Percentiles rank a stretch among this genome's conserved stretches.
Conservation (phyloP, 2,888 invertebrate genomes). For the Tridacna gigas region DNA sequence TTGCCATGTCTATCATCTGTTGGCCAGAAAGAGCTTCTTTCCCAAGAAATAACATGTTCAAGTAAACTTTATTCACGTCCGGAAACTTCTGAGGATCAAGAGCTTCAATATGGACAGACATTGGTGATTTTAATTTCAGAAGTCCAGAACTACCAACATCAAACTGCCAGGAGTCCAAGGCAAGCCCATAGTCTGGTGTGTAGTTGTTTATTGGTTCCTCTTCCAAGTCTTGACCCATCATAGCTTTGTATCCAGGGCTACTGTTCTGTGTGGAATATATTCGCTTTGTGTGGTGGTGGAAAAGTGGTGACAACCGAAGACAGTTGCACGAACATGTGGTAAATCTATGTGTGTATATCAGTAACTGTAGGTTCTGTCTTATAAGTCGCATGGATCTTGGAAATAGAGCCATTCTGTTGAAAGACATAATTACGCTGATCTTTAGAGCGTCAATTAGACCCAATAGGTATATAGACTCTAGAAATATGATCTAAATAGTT, state of each 20-base stretch:
- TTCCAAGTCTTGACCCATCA: conserved; percentile 18
- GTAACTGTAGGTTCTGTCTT: conserved; percentile 3
- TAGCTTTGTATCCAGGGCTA: conserved; percentile 17
- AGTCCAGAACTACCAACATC: conserved; percentile 63
- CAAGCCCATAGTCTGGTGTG: conserved; percentile 46
- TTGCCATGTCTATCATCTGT: conserved; percentile 46
- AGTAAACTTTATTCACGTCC: conserved; percentile 67
- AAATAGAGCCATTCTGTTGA: neutral
- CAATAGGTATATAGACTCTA: too few species aligned
- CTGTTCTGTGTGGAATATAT: conserved; percentile 3
- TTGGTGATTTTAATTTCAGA: conserved; percentile 58
- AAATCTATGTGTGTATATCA: neutral
- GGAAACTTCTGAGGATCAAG: conserved; percentile 67
- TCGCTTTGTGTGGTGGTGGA: neutral
- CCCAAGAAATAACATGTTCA: conserved; percentile 61
- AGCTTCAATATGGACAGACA: conserved; percentile 64
- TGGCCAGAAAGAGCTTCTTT: conserved; percentile 31
- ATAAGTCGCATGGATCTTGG: neutral
- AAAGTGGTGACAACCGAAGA: neutral
- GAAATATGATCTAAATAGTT: too few species aligned
- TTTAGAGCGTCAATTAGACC: neutral
- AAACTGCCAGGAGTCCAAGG: conserved; percentile 66
- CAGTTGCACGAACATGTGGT: neutral
- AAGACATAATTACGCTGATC: neutral
- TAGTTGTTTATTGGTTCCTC: conserved; percentile 31